Evolutionary conservation across 2,888 invertebrate species (phyloP), one percentile per base, ranked within the genome.

Genomic region (Apantesis nais): DNA sequence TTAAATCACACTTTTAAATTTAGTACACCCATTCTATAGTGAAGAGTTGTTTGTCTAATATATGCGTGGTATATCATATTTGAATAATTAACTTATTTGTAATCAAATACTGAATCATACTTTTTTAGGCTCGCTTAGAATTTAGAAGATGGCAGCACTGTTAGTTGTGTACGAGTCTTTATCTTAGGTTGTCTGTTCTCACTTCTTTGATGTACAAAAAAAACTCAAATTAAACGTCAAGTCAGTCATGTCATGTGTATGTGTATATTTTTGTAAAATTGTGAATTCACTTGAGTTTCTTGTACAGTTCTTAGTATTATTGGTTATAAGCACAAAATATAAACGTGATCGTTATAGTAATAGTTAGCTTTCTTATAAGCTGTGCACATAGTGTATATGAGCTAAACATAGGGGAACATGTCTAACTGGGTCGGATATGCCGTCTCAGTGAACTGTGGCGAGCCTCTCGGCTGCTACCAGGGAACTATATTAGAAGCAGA

Each of bases 391-490:
- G 19, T 66, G 48, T 66, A 31, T 67, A 70, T 48, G 39, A 70
- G 52, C 52, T 61, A 67, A 5, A 61, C 14, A 48, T 29, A 68
- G 62, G 41, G 22, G 29, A 85, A 25, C 61, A 96, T 96, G 96
- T 94, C 96, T 75, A 93, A 95, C 81, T 97, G 96, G 96, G 89
- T 97, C 76, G 98, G 98, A 67, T 97, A 97, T 89, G 97, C 97
- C 79, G 98, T 99, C 77, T 98, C 98, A 29, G 97, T 98, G 74
- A 97, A 97, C 88, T 98, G 98, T 90, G 96, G 96, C 39, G 97
- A 97, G 73, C 96, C 96, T 63, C 90, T 97, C 75, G 98, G 98
- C 65, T 97, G 97, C 74, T 98, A 97, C 88, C 98, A 98, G 92
- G 98, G 96, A 52, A 95, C 96, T 63, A 98, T 99, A 76, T 92